A percentile compares a stretch with the other conserved stretches of the same genome.
phyloP scores from a whole-genome alignment of 2,797 vertebrate species.

The Tokudaia muenninki region DNA sequence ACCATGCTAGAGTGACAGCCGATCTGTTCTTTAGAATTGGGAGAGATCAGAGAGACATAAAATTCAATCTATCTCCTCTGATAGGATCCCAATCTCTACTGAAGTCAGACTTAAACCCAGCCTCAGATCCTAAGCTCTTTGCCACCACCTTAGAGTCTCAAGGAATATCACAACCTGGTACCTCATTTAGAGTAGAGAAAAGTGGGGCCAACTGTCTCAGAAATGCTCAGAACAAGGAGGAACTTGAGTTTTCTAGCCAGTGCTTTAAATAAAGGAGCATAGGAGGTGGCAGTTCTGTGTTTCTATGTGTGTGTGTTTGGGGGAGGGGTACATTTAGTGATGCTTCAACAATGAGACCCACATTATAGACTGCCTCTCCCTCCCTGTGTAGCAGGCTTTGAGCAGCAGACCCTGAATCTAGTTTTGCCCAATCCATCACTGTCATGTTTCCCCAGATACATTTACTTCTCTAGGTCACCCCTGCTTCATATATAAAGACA shows the following conservation, averaged over 20 bases:
- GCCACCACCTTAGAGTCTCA: not conserved
- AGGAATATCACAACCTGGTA: not conserved
- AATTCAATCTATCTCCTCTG: not conserved
- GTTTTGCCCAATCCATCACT: not conserved
- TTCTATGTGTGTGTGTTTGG: too few relatives aligned
- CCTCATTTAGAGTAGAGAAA: not conserved
- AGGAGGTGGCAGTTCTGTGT: not conserved
- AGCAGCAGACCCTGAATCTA: not conserved
- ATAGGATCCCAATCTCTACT: not conserved
- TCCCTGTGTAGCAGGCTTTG: not conserved
- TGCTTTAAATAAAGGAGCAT: not conserved
- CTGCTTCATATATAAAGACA: not conserved
- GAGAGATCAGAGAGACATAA: not conserved
- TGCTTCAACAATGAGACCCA: not conserved
- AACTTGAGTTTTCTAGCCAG: not conserved
- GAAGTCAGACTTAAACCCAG: not conserved
- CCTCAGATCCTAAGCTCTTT: too few relatives aligned
- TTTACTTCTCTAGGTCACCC: not conserved
- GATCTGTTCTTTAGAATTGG: not conserved
- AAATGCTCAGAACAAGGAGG: not conserved
- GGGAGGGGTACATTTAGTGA: not conserved
- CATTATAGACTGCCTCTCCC: not conserved
- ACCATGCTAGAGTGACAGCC: not conserved
- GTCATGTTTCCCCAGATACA: not conserved
- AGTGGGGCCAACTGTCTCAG: not conserved